A percentile compares a stretch with the other conserved stretches of the same genome.
Evolutionary conservation across 2,797 vertebrate genomes (phyloP).

Genomic region (Anguilla marmorata): DNA sequence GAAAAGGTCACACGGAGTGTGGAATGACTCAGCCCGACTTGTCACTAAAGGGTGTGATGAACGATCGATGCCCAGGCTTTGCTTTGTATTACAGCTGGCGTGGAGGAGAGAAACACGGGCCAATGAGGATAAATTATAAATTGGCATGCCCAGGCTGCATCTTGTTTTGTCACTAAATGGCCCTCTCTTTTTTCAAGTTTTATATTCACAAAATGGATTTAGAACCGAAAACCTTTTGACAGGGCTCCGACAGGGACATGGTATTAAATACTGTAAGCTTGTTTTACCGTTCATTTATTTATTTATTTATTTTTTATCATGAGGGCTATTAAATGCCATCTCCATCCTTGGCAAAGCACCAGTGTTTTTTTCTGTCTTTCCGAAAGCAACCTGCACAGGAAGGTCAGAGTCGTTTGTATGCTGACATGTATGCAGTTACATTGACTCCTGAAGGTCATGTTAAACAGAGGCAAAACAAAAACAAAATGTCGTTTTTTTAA

Average conservation of each 20-base stretch:
- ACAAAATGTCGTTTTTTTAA: not conserved
- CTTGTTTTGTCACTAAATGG: slow-evolving; percentile 16
- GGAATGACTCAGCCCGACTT: not conserved
- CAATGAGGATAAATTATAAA: slow-evolving; percentile 23
- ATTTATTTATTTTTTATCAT: not conserved
- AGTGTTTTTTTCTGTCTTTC: not conserved
- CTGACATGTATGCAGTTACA: not conserved
- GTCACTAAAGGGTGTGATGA: slow-evolving; percentile 14
- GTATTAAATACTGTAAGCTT: slow-evolving; percentile 16
- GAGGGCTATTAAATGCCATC: slow-evolving; percentile 3
- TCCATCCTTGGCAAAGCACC: not conserved
- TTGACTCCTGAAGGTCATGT: not conserved
- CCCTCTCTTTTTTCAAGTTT: not conserved
- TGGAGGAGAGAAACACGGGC: not conserved
- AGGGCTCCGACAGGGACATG: not conserved
- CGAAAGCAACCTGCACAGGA: not conserved
- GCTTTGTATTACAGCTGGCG: slow-evolving; percentile 2
- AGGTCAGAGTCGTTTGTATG: not conserved
- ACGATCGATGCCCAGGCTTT: slow-evolving; percentile 10
- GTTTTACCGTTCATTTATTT: not conserved
- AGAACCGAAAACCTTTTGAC: not conserved
- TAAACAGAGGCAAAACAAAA: not conserved
- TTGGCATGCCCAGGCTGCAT: not conserved
- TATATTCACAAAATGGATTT: slow-evolving; percentile 24
- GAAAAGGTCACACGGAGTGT: slow-evolving; percentile 11